Evolutionary conservation across 1,140 invertebrate species (phyloP).

Genomic region (Panonychus citri): DNA sequence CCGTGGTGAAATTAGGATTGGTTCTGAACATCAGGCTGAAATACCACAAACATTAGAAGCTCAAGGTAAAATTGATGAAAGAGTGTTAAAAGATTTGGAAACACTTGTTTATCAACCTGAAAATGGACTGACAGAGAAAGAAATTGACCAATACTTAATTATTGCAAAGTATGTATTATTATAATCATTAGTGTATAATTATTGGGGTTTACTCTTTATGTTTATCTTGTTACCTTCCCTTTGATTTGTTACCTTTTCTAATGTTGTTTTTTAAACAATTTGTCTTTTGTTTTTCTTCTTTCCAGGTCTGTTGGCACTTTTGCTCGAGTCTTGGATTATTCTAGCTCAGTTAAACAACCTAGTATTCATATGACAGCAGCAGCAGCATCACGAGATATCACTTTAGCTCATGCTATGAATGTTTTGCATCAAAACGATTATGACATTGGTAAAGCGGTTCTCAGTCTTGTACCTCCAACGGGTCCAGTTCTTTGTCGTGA

Average conservation of each 20-base stretch:
- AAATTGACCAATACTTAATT: conserved; percentile 96
- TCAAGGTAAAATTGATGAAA: conserved; percentile 44
- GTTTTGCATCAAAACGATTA: conserved; percentile 78
- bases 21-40: conserved; percentile 87
- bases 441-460: conserved; percentile 68
- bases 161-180: conserved; percentile 41
- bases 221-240: neutral
- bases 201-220: neutral
- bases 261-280: neutral
- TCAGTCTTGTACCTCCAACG: conserved; percentile 74
- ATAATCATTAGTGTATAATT: neutral
- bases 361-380: conserved; percentile 96
- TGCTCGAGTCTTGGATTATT: conserved; percentile 89
- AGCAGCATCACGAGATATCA: conserved; percentile 90
- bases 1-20: conserved; percentile 66
- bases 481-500: conserved; percentile 91
- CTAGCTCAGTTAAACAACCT: conserved; percentile 90
- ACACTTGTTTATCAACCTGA: conserved; percentile 78
- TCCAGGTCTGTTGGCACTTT: conserved; percentile 84
- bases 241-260: neutral
- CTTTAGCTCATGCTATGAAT: conserved; percentile 92
- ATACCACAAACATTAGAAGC: conserved; percentile 19
- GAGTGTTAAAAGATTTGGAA: conserved; percentile 56
- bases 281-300: conserved; percentile 1
- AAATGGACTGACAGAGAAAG: conserved; percentile 66